These are phyloP conservation scores for Falco berigora DNA, from an alignment of 2,797 vertebrate species.

Conservation along the genomic window DNA sequence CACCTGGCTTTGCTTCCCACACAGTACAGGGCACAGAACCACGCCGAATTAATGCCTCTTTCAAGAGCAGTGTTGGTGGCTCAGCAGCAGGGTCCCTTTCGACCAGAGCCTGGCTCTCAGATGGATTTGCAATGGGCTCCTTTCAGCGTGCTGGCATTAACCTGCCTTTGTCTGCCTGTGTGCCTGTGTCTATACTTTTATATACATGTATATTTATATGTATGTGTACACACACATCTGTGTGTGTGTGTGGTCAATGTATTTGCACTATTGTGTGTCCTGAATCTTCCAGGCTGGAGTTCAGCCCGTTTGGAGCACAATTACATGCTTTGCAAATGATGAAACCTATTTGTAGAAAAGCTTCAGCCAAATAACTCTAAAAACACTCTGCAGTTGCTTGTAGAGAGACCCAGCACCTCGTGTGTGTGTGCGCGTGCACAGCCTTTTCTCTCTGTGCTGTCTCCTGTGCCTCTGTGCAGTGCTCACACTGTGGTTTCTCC, in stretches of 20 bases:
- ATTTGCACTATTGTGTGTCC: background rate
- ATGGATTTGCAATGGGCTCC: background rate
- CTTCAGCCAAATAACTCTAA: background rate
- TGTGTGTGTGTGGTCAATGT: background rate
- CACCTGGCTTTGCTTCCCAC: background rate
- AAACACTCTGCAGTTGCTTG: background rate
- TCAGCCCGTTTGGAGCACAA: background rate
- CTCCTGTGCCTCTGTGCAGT: background rate
- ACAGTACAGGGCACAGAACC: background rate
- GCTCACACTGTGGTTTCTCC: background rate
- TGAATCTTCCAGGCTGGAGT: background rate
- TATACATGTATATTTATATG: fast-evolving
- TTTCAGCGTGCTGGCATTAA: background rate
- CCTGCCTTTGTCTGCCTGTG: background rate
- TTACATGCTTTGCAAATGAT: background rate
- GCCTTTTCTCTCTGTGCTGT: background rate
- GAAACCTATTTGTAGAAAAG: background rate
- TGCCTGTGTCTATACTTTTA: background rate
- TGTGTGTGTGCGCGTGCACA: fast-evolving
- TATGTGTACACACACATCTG: fast-evolving
- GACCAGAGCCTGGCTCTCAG: background rate
- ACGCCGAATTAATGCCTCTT: background rate
- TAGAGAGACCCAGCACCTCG: background rate
- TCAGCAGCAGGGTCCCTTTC: background rate
- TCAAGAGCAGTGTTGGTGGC: background rate